Evolutionary conservation across 2,888 invertebrate species (phyloP), one percentile per base, ranked within the genome.

Genomic region (Epirrhoe tristata): DNA sequence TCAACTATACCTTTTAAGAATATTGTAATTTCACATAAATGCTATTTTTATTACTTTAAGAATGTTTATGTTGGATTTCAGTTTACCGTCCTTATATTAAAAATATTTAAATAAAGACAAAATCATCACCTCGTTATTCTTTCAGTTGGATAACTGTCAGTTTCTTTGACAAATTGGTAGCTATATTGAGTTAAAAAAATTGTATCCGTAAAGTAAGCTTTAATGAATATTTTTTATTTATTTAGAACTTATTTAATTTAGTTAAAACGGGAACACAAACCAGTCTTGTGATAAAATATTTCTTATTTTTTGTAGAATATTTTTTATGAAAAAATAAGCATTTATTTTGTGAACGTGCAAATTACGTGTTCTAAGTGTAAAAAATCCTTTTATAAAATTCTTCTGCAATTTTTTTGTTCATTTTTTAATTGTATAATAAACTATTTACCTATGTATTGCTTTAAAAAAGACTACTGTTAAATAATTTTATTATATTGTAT

Each of bases 251-350:
- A 74, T 76, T 77, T 75, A 72, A 68, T 71, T 77, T 82, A 85
- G 82, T 81, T 48, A 48, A 46, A 48, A 16, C 16, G 83, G 85
- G 82, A 86, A 86, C 86, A 88, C 84, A 87, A 89, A 91, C 87
- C 88, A 89, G 83, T 88, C 85, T 90, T 92, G 91, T 93, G 91
- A 93, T 92, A 93, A 86, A 87, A 90, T 88, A 86, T 89, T 88
- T 78, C 36, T 58, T 58, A 54, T 81, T 81, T 48, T 77, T 80
- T 77, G 74, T 74, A 81, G 80, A 76, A 81, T 79, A 81, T 50
- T 53, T 74, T 70, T 73, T 16, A 12, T 34, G 66, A 51, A 63
- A 72, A 68, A 73, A 71, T 71, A 70, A 69, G 77, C 83, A 81
- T 82, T 84, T 84, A 81, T 81, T 80, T 77, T 75, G 72, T 76